Base-by-base conservation (phyloP, 1,140 invertebrate genomes). In the Bombus breviceps region DNA sequence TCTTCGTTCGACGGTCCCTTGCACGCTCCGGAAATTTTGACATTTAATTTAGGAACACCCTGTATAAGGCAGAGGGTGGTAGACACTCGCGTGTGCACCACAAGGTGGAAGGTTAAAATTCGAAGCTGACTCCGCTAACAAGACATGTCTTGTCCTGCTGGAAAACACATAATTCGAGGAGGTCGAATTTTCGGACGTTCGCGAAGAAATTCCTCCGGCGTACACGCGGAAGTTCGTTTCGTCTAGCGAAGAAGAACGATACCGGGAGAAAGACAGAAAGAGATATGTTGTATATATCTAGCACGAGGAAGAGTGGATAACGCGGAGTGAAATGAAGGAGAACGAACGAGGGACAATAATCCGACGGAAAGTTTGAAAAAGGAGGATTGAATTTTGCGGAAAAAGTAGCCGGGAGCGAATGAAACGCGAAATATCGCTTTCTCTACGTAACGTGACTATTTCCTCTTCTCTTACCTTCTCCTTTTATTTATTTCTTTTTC, bases 111-210 rank as follows among this genome's bases (percentile, higher is more conserved):
- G 69, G 64, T 47, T 59, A 59, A 83, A 80, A 68, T 88, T 88
- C 43, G 72, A 62, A 86, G 87, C 87, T 87, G 86, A 88, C 86
- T 88, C 64, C 57, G 81, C 76, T 88, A 76, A 88, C 47, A 88
- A 85, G 86, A 88, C 71, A 81, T 88, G 81, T 88, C 81, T 88
- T 66, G 76, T 59, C 81, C 71, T 32, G 69, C 34, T 62, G 37
- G 28, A n/a, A 68, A 84, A 81, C 87, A 81, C 1, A 77, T 76
- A 77, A 80, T 77, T 47, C 81, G 64, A 69, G 39, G 81, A 81
- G 77, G 76, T 15, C 12, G 13, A 32, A 8, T 6, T 62, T 62
- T 87, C 41, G 43, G 41, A 18, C 18, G 47, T 53, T 22, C 47
- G 47, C 47, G 81, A 12, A 66, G 81, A 66, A 66, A 32, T 15